phyloP scores from a whole-genome alignment of 2,888 invertebrate species.

The Eumacrocentrus americanus region DNA sequence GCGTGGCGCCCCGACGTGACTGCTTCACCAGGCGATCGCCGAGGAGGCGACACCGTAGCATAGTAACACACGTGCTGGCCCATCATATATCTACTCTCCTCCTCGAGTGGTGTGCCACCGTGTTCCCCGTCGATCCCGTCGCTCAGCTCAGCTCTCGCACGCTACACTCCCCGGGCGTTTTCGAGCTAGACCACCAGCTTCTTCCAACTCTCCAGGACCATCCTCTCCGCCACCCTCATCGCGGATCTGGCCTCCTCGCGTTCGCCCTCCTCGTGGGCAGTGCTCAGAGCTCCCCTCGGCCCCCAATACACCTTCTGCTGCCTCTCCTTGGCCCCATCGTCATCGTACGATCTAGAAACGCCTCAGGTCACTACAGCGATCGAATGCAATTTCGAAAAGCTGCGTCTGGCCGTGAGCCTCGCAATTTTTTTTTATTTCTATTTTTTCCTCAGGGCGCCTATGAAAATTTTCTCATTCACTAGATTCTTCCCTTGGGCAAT shows the following conservation, averaged over 20 bases:
- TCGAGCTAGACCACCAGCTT: constrained; percentile 64
- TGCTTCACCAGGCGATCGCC: constrained; percentile 10
- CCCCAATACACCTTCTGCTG: constrained; percentile 38
- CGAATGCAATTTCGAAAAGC: constrained; percentile 35
- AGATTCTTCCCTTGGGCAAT: too few species aligned
- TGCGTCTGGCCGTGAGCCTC: constrained; percentile 2
- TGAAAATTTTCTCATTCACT: too few species aligned
- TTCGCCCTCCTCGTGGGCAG: constrained; percentile 36
- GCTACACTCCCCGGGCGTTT: constrained; percentile 64
- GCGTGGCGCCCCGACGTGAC: constrained; percentile 29
- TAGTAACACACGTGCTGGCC: constrained; percentile 53
- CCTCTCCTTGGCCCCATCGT: constrained; percentile 32
- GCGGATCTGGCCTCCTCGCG: constrained; percentile 18
- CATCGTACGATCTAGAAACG: constrained; percentile 37
- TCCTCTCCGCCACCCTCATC: constrained; percentile 21
- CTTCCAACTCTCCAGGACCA: constrained; percentile 51
- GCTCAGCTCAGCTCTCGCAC: neutral
- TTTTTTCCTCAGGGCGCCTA: neutral
- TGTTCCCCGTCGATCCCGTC: constrained; percentile 43
- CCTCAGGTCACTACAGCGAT: constrained; percentile 34
- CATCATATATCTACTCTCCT: neutral
- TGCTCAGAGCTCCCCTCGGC: constrained; percentile 45
- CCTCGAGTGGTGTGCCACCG: constrained; percentile 14
- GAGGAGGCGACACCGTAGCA: constrained; percentile 54
- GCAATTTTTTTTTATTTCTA: too few species aligned